Conservation (phyloP, 2,113 vertebrate genomes). For the Cyprinodon variegatus region DNA sequence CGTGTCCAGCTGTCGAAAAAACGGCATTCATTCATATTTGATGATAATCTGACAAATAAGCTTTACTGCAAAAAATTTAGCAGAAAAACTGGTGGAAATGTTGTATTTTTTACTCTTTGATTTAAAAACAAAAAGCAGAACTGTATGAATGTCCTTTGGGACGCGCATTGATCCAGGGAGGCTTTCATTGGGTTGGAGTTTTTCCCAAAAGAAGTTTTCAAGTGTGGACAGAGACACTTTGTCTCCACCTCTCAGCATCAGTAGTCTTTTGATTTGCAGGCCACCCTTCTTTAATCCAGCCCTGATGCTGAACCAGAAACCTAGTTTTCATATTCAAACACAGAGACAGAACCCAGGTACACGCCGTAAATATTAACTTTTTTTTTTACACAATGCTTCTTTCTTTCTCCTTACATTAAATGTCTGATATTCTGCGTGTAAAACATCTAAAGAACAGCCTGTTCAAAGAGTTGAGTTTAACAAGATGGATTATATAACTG, state of each 20-base stretch:
- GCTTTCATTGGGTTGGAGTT: background rate
- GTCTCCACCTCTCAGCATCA: slow-evolving; percentile 6
- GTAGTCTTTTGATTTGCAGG: slow-evolving; percentile 4
- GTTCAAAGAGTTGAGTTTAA: background rate
- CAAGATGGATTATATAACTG: background rate
- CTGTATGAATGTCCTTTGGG: background rate
- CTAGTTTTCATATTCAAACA: background rate
- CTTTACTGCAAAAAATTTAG: background rate
- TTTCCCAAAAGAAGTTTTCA: slow-evolving; percentile 7
- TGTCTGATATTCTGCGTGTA: background rate
- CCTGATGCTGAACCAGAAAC: background rate
- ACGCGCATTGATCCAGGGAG: slow-evolving; percentile 13
- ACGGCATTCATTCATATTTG: background rate
- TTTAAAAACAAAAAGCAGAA: background rate
- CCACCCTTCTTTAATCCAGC: slow-evolving; percentile 3
- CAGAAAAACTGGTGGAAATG: background rate
- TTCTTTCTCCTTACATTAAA: background rate
- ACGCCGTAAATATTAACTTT: background rate
- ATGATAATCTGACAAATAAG: slow-evolving; percentile 26
- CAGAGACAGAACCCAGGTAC: background rate
- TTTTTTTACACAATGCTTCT: background rate
- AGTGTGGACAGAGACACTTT: slow-evolving; percentile 17
- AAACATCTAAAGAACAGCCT: too few species aligned
- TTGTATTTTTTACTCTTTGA: background rate
- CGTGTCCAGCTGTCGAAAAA: slow-evolving; percentile 8